Percentiles rank a stretch among this genome's conserved stretches.
Evolutionary conservation across 2,113 vertebrate genomes (phyloP).

Genomic region (Odontesthes bonariensis): DNA sequence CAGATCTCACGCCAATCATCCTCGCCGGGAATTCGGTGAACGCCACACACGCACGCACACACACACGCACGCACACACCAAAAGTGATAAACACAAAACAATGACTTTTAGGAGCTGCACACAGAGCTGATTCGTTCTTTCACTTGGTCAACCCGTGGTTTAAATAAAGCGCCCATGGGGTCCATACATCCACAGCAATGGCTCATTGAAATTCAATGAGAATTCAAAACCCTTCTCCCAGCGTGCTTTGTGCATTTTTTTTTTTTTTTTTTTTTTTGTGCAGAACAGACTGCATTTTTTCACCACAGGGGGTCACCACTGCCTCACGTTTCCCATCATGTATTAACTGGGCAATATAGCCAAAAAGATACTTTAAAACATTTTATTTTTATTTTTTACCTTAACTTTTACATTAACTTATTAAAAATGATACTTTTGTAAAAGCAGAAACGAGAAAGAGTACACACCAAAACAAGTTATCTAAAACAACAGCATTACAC

Average conservation of each 20-base stretch:
- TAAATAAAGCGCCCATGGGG: not conserved
- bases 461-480: no score
- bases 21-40: constrained; percentile 50
- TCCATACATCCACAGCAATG: not conserved
- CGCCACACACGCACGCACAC: constrained; percentile 27
- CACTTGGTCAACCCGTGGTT: no score
- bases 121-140: not conserved
- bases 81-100: not conserved
- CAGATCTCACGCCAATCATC: constrained; percentile 70
- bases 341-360: no score
- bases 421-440: no score
- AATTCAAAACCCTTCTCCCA: constrained; percentile 44
- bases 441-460: no score
- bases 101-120: not conserved
- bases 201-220: constrained; percentile 8
- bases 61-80: not conserved
- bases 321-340: not conserved
- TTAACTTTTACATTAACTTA: no score
- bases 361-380: no score
- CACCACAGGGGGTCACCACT: constrained; percentile 51
- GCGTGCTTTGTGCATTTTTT: constrained; percentile 36
- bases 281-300: not conserved
- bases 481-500: no score
- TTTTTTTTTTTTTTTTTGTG: no score
- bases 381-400: no score